Base-by-base conservation (phyloP, 2,888 invertebrate genomes). In the Drosophila percnosoma region DNA sequence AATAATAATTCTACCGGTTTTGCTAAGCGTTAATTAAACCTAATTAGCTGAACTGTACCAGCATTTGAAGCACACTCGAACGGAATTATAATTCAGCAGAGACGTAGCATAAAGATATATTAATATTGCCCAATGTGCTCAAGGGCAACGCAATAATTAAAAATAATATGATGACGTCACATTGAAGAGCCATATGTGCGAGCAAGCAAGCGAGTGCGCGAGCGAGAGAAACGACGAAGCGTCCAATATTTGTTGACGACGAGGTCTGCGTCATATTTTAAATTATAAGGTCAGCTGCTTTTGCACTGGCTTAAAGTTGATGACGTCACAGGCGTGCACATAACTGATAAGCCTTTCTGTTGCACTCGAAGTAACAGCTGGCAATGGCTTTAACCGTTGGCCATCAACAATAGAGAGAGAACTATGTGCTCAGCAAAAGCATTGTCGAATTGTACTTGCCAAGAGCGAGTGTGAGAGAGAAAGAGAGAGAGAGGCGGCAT, bases 121-220 rank as follows among this genome's bases (percentile, higher is more conserved):
- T 66, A 59, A 75, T 61, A 69, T 62, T 58, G 11, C n/a, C n/a
- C 53, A 69, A 66, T 18, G 51, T 34, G 55, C 45, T 42, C 45
- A 27, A 49, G 59, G 45, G 42, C 66, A 55, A 77, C 71, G 81
- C 68, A 73, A 85, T 79, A 72, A 81, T 83, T 85, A 86, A 57
- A 83, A 85, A 83, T 85, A 85, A 74, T 72, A 69, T 63, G 77
- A 74, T 85, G 84, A 85, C 84, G 84, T 85, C 88, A 85, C 81
- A 27, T 31, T 24, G 18, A 49, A 40, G n/a, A 49, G n/a, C 38
- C 18, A 27, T 48, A 53, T 4, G 62, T 68, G 45, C 15, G 24
- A 45, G 45, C 1, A 11, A 36, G 18, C 24, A 1, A 53, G 34
- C 10, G 54, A 27, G 24, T 40, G 10, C 27, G 36, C 55, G 10